Evolutionary conservation across 2,113 vertebrate genomes (phyloP), one percentile per base, ranked within the genome.

Genomic region (Uropsilus gracilis): DNA sequence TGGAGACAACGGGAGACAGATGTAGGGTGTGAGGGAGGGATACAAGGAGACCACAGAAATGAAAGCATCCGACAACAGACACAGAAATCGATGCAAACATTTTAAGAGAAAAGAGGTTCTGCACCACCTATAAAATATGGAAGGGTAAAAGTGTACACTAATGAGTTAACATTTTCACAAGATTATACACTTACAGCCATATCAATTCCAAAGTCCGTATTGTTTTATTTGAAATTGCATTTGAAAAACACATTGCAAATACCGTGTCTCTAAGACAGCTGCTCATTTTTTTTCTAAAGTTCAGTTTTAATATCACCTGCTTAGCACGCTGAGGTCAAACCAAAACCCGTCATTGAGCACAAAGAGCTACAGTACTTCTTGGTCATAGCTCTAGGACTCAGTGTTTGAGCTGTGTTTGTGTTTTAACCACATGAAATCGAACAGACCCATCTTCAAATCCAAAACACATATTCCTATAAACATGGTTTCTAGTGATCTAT

Each of bases 401-500:
- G 53, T 55, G 53, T 55, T 22, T 20, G 5, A 87, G 83, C 66
- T 28, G 6, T 84, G 90, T 96, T 96, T 93, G 94, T 96, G 93
- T 96, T 94, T 68, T 87, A 94, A 48, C 87, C 22, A 73, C 81
- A 80, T 97, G 96, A 91, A 71, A 75, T 94, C 91, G 68, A 89
- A 69, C 64, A 94, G 89, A 94, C 50, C 63, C 61, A 2, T 91
- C 81, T 95, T 95, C 84, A 94, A 96, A 86, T 95, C 90, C 85
- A 95, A 92, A 94, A 80, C 37, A 92, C 61, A 46, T 50, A 93
- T 96, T 95, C 96, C 68, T 96, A 39, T 94, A 90, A 95, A 71
- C 39, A 55, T 86, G 83, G 71, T 77, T 96, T 86, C 73, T 68
- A 39, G 85, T 71, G 95, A 94, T 91, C 32, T 89, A 96, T 97